Base-by-base conservation (phyloP, 2,888 invertebrate genomes). In the Trachelus troglodyta region DNA sequence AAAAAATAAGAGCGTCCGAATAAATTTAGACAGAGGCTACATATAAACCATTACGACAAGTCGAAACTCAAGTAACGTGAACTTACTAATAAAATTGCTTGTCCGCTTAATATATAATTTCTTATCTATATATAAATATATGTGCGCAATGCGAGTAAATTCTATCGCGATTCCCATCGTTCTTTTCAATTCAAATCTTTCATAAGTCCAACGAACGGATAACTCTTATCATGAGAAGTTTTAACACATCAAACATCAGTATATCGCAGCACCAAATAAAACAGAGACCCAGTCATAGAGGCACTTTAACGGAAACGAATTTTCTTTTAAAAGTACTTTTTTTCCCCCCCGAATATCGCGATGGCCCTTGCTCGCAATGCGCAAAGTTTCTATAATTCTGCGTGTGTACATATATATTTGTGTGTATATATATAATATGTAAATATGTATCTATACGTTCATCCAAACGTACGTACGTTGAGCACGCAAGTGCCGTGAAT, bases 21-120 rank as follows among this genome's bases (percentile, higher is more conserved):
- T 85, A 83, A 83, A 85, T 85, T 83, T 82, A 74, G 81, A 83
- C 81, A 81, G 81, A 78, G 82, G 82, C 79, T 81, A 83, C 79
- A 80, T 80, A 71, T 12, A 71, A 84, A 81, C 79, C 80, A 81
- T 77, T 82, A 83, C 76, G 80, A 80, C 83, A 83, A 82, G 81
- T 80, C 81, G 81, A 84, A 83, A 85, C 79, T 82, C 82, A 81
- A 82, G 80, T 83, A 81, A 77, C 69, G 75, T 82, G 23, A 31
- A 69, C 34, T 34, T 15, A 76, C 81, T 84, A 85, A 83, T 83
- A 86, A 82, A 81, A 81, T 79, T 83, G 77, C 77, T 82, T 83
- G 78, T 79, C 79, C 81, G 79, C 81, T 74, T 75, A 56, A 80
- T 73, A 69, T 76, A 73, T 76, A 75, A 76, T 77, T 80, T 81